Conservation (phyloP, 2,113 vertebrate species). For the Amphiprion ocellaris region DNA sequence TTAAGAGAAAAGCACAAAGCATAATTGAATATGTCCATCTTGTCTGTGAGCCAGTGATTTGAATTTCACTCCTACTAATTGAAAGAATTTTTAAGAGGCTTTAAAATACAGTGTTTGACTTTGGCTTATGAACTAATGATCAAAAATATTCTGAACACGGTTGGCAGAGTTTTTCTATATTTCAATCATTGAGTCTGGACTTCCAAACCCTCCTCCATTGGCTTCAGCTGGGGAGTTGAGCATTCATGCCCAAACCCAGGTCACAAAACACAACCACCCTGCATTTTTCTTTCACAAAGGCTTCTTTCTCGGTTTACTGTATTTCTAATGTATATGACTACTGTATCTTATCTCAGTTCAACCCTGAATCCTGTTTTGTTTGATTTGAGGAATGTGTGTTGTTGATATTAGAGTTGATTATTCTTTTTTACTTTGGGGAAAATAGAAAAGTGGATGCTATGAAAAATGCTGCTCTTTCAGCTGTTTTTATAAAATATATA, state of each 20-base stretch:
- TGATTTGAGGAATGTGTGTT: conserved; percentile 24
- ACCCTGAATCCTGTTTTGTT: conserved; percentile 18
- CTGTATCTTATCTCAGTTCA: conserved; percentile 24
- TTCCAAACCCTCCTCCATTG: conserved; percentile 59
- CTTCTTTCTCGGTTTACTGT: conserved; percentile 30
- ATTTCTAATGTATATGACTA: conserved; percentile 12
- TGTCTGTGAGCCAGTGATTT: conserved; percentile 53
- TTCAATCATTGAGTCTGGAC: conserved; percentile 44
- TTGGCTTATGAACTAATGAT: conserved; percentile 38
- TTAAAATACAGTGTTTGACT: conserved; percentile 50
- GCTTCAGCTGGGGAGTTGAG: conserved; percentile 51
- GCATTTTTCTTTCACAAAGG: conserved; percentile 30
- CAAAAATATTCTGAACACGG: conserved; percentile 35
- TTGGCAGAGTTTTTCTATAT: conserved; percentile 50
- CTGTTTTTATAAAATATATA: conserved; percentile 10
- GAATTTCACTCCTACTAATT: conserved; percentile 49
- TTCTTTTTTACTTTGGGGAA: conserved; percentile 25
- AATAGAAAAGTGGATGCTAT: conserved; percentile 30
- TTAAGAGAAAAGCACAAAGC: conserved; percentile 39
- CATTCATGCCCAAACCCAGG: conserved; percentile 45
- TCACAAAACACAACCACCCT: conserved; percentile 18
- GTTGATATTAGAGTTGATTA: conserved; percentile 7
- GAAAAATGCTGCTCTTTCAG: conserved; percentile 27
- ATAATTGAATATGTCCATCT: conserved; percentile 49
- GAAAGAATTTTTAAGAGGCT: conserved; percentile 42